Evolutionary conservation across 2,113 vertebrate species (phyloP), one percentile per base, ranked within the genome.

Genomic region (Lepisosteus osseus): DNA sequence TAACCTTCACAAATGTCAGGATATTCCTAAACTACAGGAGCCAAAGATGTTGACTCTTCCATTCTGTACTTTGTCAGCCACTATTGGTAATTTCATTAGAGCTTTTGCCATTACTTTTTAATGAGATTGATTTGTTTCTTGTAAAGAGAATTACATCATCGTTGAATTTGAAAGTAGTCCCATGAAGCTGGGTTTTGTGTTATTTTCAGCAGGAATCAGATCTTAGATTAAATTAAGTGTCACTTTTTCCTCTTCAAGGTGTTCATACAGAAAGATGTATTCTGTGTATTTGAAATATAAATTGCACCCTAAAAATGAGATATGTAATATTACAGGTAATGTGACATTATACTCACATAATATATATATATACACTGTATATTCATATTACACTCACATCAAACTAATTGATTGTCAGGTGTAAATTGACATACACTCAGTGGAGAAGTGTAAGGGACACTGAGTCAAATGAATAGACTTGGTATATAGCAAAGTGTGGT

Each of bases 1-100:
- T 92, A 92, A 92, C 91, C 91, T 92, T 92, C 89, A 88, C 64
- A 92, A 90, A 92, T 90, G 89, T 88, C 86, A 91, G 76, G 79
- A 80, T 75, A 82, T 65, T 76, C 81, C 88, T 80, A 79, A 83
- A 86, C 81, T 84, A 76, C 79, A 64, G 29, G 71, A 76, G 57
- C 66, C 73, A 61, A 47, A 42, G 40, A 15, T 55, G 44, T 57
- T 17, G 56, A 29, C 59, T 63, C 11, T 40, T 45, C 0, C 61
- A 7, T 40, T 45, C 8, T 13, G 7, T 45, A 56, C 6, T 13
- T n/a, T 57, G 59, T 55, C 66, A 41, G 47, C 15, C 45, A 9
- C 11, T 15, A 55, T 13, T 54, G 66, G 15, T 81, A 77, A 73
- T 76, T 78, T 79, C 74, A 84, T 62, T 59, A 51, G 47, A 12